These are phyloP conservation scores for Drosophila azteca DNA, from an alignment of 1,140 invertebrate species.

Conservation along the genomic window DNA sequence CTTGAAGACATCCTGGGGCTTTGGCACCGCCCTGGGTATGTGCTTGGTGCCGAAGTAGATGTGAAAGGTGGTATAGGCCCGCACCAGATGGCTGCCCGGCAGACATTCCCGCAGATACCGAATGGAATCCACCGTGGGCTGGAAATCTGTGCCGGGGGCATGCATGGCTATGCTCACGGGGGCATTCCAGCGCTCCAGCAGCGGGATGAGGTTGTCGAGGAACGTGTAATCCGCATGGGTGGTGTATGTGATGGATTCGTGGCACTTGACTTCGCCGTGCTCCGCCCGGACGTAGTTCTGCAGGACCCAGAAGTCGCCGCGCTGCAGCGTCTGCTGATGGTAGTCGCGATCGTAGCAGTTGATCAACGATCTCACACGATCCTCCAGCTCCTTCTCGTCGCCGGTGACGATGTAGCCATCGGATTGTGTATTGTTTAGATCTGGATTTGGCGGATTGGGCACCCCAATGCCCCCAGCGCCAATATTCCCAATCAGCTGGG, in stretches of 20 bases:
- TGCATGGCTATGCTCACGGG: conserved; percentile 91
- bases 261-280: conserved; percentile 87
- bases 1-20: conserved; percentile 86
- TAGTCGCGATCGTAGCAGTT: conserved; percentile 88
- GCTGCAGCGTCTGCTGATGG: conserved; percentile 88
- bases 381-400: conserved; percentile 79
- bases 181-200: conserved; percentile 89
- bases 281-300: conserved; percentile 92
- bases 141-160: conserved; percentile 89
- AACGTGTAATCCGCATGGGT: conserved; percentile 96
- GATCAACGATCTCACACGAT: conserved; percentile 82
- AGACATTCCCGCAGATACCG: conserved; percentile 88
- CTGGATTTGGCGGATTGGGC: conserved; percentile 20
- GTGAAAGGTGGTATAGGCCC: conserved; percentile 92
- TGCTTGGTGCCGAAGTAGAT: conserved; percentile 93
- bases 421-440: conserved; percentile 67
- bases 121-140: conserved; percentile 87
- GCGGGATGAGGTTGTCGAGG: conserved; percentile 93
- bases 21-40: conserved; percentile 90
- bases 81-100: conserved; percentile 87
- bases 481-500: conserved; percentile 67
- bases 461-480: conserved; percentile 23
- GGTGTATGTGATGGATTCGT: conserved; percentile 95
- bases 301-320: conserved; percentile 95
- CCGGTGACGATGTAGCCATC: conserved; percentile 74